Evolutionary conservation across 2,113 vertebrate species (phyloP).

Genomic region (Menura novaehollandiae): DNA sequence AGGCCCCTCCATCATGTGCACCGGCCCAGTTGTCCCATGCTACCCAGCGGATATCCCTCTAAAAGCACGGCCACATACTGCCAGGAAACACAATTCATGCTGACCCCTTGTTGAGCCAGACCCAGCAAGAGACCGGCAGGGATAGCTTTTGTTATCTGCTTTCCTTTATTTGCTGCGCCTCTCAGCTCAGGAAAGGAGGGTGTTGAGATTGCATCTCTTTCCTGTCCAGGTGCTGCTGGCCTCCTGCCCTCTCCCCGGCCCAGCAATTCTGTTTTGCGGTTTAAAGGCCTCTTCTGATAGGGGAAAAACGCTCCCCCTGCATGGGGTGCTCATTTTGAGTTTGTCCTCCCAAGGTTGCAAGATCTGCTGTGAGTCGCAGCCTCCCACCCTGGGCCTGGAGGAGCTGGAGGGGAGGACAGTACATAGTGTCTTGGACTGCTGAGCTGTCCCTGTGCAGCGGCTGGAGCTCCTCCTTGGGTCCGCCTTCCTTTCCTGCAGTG

Average conservation of each 20-base stretch:
- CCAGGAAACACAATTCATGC: conserved; percentile 20
- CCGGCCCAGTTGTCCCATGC: fast-evolving
- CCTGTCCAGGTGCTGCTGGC: conserved; percentile 28
- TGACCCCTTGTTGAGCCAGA: neutral
- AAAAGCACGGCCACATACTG: neutral
- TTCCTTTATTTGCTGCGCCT: neutral
- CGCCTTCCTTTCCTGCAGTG: neutral
- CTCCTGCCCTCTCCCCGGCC: neutral
- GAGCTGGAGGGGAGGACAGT: neutral
- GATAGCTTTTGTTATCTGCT: neutral
- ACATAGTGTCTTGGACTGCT: fast-evolving
- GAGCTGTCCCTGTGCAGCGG: fast-evolving
- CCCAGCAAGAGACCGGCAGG: fast-evolving
- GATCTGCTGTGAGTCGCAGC: neutral
- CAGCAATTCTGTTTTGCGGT: neutral
- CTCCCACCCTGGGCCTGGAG: neutral
- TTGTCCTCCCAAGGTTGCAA: neutral
- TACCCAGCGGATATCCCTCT: neutral
- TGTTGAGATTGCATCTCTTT: neutral
- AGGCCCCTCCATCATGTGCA: fast-evolving
- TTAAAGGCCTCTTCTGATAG: neutral
- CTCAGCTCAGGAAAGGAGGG: neutral
- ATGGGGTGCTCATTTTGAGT: neutral
- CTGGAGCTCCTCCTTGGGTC: neutral
- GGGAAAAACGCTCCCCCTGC: neutral